Evolutionary conservation across 2,113 vertebrate species (phyloP).

Genomic region (Mandrillus leucophaeus): DNA sequence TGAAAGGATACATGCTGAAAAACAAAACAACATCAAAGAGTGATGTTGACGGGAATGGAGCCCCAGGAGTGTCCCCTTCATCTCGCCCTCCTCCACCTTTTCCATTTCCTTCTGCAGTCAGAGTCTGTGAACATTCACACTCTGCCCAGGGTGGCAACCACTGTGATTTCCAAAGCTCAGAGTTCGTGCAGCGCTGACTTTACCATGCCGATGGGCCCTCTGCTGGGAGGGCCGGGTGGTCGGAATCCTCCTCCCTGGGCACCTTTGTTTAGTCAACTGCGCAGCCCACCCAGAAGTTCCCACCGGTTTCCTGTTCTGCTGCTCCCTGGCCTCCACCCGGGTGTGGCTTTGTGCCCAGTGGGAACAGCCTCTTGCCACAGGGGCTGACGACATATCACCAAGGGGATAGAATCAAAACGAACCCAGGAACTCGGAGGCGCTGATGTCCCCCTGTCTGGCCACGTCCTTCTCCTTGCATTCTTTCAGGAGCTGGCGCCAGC

Average conservation of each 20-base stretch:
- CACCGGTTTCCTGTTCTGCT: rapidly evolving
- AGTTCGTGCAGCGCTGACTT: rapidly evolving
- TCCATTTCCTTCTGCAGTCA: neutral
- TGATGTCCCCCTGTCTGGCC: constrained; percentile 77
- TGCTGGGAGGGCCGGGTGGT: rapidly evolving
- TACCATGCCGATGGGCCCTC: rapidly evolving
- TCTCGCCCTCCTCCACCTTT: rapidly evolving
- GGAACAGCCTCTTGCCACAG: neutral
- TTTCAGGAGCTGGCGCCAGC: constrained; percentile 84
- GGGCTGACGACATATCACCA: rapidly evolving
- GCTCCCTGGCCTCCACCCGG: rapidly evolving
- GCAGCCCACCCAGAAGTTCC: neutral
- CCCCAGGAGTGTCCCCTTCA: neutral
- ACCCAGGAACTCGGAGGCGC: constrained; percentile 82
- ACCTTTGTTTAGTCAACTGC: rapidly evolving
- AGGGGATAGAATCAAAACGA: neutral
- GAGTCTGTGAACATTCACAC: neutral
- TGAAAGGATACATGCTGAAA: neutral
- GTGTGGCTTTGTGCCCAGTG: rapidly evolving
- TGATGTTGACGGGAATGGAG: rapidly evolving
- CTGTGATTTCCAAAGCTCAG: rapidly evolving
- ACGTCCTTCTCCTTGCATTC: constrained; percentile 81
- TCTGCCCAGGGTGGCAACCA: no score
- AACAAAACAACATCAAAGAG: rapidly evolving
- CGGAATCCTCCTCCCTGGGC: rapidly evolving